A percentile compares a stretch with the other conserved stretches of the same genome.
Evolutionary conservation across 2,113 vertebrate species (phyloP).

Genomic region (Pelodiscus sinensis): DNA sequence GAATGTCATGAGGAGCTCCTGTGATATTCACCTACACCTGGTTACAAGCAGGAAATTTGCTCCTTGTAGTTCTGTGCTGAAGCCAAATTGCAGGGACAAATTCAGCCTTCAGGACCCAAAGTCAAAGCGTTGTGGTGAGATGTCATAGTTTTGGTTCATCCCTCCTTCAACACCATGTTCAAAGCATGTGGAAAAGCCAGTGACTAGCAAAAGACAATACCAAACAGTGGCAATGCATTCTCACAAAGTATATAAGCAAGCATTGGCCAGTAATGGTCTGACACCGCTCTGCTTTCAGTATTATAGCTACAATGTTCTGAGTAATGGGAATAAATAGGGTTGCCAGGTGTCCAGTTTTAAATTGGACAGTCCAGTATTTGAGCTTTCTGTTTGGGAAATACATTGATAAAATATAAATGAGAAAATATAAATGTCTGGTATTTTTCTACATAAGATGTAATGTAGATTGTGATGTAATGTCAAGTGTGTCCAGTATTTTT

Average conservation of each 20-base stretch:
- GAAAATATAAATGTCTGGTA: too few relatives aligned
- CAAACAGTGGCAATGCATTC: neutral
- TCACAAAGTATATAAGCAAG: neutral
- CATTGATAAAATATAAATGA: too few relatives aligned
- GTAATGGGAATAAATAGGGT: neutral
- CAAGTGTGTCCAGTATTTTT: too few relatives aligned
- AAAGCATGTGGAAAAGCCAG: neutral
- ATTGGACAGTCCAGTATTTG: too few relatives aligned
- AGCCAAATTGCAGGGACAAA: neutral
- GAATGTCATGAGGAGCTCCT: neutral
- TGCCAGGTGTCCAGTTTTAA: too few relatives aligned
- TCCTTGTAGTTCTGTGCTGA: neutral
- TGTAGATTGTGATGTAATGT: too few relatives aligned
- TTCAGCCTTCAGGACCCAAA: neutral
- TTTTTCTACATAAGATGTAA: too few relatives aligned
- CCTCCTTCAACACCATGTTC: neutral
- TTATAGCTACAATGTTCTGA: neutral
- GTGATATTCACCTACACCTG: neutral
- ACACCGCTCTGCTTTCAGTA: neutral
- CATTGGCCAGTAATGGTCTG: neutral
- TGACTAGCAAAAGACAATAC: neutral
- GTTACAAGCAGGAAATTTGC: neutral
- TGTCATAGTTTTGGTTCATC: neutral
- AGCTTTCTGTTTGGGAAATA: too few relatives aligned
- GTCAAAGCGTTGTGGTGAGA: neutral